phyloP scores from a whole-genome alignment of 2,797 vertebrate species.

The Gallinago solitaria region DNA sequence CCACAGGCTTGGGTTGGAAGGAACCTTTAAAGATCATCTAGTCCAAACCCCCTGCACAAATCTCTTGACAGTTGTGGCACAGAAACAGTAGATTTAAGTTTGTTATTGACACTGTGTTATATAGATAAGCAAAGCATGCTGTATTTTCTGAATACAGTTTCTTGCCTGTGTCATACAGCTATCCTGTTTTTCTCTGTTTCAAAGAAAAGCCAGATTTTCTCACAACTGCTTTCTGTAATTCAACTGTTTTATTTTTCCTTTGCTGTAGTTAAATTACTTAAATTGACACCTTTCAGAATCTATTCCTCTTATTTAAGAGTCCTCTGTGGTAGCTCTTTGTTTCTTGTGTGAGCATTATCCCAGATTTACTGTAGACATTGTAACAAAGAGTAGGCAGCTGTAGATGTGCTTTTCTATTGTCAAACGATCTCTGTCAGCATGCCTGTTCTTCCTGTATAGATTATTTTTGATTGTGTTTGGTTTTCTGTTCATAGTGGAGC shows the following conservation, averaged over 20 bases:
- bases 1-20: background rate
- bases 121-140: background rate
- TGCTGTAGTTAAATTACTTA: conserved; percentile 48
- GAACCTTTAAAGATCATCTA: background rate
- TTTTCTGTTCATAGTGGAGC: background rate
- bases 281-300: conserved; percentile 64
- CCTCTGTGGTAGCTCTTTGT: conserved; percentile 55
- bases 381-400: conserved; percentile 55
- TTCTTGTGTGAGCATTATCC: conserved; percentile 35
- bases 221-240: conserved; percentile 5
- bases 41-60: background rate
- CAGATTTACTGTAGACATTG: conserved; percentile 45
- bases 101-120: background rate
- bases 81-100: background rate
- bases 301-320: conserved; percentile 47
- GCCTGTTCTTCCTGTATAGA: background rate
- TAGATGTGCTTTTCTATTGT: conserved; percentile 29
- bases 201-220: conserved; percentile 13
- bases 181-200: background rate
- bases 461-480: conserved; percentile 28
- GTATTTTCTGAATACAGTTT: background rate
- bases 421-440: conserved; percentile 19
- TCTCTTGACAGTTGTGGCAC: background rate
- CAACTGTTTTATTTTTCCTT: conserved; percentile 60
- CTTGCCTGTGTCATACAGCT: background rate